Base-by-base conservation (phyloP, 2,888 invertebrate genomes). In the Cantharis nigra region DNA sequence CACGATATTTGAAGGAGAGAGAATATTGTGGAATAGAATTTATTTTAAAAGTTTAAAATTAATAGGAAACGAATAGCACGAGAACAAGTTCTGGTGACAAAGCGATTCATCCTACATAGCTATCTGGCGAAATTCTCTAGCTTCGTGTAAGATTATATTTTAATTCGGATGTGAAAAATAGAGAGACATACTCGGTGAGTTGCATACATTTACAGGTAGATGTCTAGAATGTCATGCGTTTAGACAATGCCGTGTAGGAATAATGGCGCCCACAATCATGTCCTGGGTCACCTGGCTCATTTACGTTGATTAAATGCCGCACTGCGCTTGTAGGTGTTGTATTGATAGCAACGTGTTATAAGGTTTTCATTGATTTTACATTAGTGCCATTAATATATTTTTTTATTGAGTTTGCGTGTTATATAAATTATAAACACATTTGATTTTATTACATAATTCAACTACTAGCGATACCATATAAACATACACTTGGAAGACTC, bases 131-230 rank as follows among this genome's bases (percentile, higher is more conserved):
- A 78, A 80, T 70, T 70, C 73, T 71, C 75, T 71, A 77, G 78
- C 81, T 78, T 80, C 82, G 81, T 84, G 83, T 83, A 82, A 81
- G 77, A 82, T 81, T 81, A 82, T 83, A 83, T 83, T 83, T 83
- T 83, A 82, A 81, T 82, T 82, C 78, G 75, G 80, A 78, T 81
- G 79, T 81, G 82, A 83, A 84, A 83, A 84, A 83, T 82, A 81
- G 80, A 74, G 71, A 80, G 78, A 82, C 81, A 80, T 78, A 80
- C 76, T 77, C 81, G 82, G 79, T 80, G 82, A 82, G 80, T 79
- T 79, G 79, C 78, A 79, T 79, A 79, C 76, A 79, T 79, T 79
- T 78, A 76, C 79, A 78, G 75, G 78, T 78, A 78, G 76, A 78
- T 78, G 78, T 78, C 76, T 71, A 67, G 75, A 76, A 77, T 79